Conservation (phyloP, 2,797 vertebrate species). For the Rhabdomys pumilio region DNA sequence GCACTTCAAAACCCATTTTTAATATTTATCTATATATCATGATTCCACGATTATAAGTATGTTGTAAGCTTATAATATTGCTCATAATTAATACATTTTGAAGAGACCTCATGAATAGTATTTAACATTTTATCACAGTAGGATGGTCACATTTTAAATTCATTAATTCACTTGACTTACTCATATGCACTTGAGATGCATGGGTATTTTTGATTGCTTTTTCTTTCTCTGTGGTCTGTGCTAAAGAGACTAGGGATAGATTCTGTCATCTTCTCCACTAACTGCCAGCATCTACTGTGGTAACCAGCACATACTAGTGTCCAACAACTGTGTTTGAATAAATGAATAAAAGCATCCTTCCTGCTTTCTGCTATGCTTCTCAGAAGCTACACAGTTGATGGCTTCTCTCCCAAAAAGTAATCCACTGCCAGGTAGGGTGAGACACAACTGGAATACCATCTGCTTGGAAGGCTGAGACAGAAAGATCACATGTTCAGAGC, state of each 20-base stretch:
- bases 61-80: not conserved
- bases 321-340: constrained; percentile 1
- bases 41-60: constrained; percentile 4
- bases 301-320: not conserved
- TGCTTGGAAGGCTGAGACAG: not conserved
- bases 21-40: not conserved
- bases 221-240: not conserved
- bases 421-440: not conserved
- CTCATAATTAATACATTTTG: constrained; percentile 25
- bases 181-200: not conserved
- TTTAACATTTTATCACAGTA: constrained; percentile 54
- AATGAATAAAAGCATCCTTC: not conserved
- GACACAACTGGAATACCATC: not conserved
- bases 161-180: constrained; percentile 24
- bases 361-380: constrained; percentile 28
- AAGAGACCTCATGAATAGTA: not conserved
- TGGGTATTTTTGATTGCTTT: not conserved
- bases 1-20: constrained; percentile 45
- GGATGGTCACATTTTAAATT: constrained; percentile 60
- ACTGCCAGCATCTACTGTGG: not conserved
- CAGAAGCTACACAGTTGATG: constrained; percentile 7
- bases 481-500: not conserved
- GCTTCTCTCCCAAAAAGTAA: not conserved
- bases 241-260: not conserved
- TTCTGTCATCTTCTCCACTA: not conserved